Base-by-base conservation (phyloP, 2,113 vertebrate species). In the Mungos mungo region DNA sequence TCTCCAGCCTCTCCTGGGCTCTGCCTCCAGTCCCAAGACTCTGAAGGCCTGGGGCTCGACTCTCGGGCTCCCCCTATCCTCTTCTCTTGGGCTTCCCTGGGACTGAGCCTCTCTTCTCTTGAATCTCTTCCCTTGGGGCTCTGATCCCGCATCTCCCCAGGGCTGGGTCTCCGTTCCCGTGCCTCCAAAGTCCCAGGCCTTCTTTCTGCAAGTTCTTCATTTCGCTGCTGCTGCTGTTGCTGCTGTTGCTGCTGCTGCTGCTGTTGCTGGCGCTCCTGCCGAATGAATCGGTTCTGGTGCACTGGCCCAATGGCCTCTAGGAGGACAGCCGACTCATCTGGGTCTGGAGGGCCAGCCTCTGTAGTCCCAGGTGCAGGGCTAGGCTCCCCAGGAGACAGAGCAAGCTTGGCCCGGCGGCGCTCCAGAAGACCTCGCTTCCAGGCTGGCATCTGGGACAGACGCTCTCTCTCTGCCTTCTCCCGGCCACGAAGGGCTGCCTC, bases 371-470 rank as follows among this genome's bases (percentile, higher is more conserved):
- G 81, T 1, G 19, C 88, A 14, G 95, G 76, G 93, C 97, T 97
- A 14, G 98, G 95, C 65, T 98, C 97, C 97, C 98, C 96, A 74
- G 98, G 54, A 41, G 95, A 52, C 18, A 90, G 97, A 21, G 99
- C 99, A 74, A 99, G 99, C 96, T 99, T 99, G 0, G 99, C 99
- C 29, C 99, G 98, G 50, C 99, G 98, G 29, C 99, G 96, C 91
- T 99, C 99, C 95, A 99, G 99, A 87, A 99, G 99, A 23, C 99
- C 99, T 76, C 99, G 98, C 89, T 99, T 99, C 99, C 99, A 99
- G 50, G 99, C 99, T 0, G 99, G 99, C 99, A 99, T 99, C 98
- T 98, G 99, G 88, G 99, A 99, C 35, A 99, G 98, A 86, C 99
- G 99, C 47, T 99, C 98, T 96, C 99, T 98, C 88, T 99, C 99